Evolutionary conservation across 2,797 vertebrate species (phyloP).

Genomic region (Enteromius paludinosus): DNA sequence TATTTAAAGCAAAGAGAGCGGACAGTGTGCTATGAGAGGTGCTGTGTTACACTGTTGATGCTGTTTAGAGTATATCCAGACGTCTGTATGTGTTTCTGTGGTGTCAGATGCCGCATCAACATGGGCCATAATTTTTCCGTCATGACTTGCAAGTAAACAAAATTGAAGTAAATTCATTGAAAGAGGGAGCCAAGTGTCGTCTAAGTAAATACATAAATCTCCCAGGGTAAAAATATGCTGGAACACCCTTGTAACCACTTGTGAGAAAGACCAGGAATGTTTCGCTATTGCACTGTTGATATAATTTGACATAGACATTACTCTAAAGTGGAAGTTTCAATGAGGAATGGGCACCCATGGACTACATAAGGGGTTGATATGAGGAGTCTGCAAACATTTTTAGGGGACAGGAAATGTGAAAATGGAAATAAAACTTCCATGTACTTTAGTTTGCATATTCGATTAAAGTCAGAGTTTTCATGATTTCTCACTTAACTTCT

Average conservation of each 20-base stretch:
- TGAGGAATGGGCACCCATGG: neutral
- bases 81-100: conserved; percentile 19
- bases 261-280: neutral
- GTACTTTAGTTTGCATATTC: neutral
- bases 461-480: neutral
- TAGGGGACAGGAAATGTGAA: neutral
- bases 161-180: no score
- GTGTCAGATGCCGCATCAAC: conserved; percentile 2
- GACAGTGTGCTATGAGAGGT: neutral
- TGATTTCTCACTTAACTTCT: neutral
- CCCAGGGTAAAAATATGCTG: neutral
- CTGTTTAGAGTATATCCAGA: conserved; percentile 31
- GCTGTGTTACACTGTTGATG: conserved; percentile 31
- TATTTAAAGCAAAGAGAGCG: neutral
- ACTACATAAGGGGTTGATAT: neutral
- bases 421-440: neutral
- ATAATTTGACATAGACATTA: neutral
- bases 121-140: neutral
- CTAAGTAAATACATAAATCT: neutral
- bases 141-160: neutral
- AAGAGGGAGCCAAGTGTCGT: neutral
- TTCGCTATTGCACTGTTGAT: neutral
- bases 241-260: neutral
- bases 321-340: neutral
- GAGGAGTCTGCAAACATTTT: neutral